phyloP scores from a whole-genome alignment of 2,113 vertebrate species.

The Leptocoma aspasia region DNA sequence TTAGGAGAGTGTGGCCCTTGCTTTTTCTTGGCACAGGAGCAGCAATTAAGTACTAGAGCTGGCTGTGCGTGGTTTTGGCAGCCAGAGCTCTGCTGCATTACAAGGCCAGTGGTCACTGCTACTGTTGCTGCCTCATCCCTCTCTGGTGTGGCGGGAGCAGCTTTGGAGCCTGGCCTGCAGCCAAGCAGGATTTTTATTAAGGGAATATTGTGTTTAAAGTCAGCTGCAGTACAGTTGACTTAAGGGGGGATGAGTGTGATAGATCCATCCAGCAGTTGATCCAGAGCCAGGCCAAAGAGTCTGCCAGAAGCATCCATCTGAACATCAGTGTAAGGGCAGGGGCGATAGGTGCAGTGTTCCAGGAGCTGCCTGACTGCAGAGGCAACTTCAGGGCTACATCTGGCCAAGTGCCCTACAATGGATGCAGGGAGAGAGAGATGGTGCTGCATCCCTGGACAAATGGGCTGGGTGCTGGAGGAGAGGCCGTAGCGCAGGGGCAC shows the following conservation, averaged over 20 bases:
- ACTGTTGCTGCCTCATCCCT: not conserved
- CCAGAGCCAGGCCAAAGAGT: not conserved
- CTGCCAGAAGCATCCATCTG: not conserved
- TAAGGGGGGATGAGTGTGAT: not conserved
- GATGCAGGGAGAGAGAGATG: not conserved
- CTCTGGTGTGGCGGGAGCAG: not conserved
- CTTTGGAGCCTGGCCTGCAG: not conserved
- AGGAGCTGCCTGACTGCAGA: not conserved
- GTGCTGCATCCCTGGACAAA: not conserved
- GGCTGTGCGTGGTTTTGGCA: not conserved
- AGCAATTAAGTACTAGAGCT: not conserved
- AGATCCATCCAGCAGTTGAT: not conserved
- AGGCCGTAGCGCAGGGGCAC: not conserved
- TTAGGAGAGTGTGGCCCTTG: not conserved
- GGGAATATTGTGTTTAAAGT: not conserved
- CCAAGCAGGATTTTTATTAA: not conserved
- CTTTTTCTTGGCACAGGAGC: not conserved
- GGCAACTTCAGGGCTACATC: not conserved
- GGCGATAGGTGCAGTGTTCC: rapidly evolving
- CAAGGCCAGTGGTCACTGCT: not conserved
- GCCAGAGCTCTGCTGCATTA: not conserved
- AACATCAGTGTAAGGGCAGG: not conserved
- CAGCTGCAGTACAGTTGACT: not conserved
- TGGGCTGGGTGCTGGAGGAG: not conserved
- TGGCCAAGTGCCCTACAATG: not conserved